Conservation (phyloP, 2,888 invertebrate genomes). For the Achlya flavicornis region DNA sequence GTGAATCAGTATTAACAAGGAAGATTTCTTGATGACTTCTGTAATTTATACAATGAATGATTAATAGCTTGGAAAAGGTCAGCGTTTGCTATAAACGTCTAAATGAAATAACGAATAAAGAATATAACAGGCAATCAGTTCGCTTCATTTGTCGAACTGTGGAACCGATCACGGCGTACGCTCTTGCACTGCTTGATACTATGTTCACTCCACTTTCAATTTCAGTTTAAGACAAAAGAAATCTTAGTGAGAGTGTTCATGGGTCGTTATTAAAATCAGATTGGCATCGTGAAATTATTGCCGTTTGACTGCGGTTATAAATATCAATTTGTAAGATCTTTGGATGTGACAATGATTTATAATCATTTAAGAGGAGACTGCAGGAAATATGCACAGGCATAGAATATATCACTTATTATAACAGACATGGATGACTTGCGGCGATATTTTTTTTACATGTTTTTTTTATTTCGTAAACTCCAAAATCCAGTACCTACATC, state of each 20-base stretch:
- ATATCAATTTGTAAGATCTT: not conserved
- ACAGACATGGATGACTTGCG: too few species aligned
- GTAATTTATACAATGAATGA: slow-evolving; percentile 40
- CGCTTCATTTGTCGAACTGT: slow-evolving; percentile 37
- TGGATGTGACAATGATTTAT: not conserved
- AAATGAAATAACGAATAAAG: too few species aligned
- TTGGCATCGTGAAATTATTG: not conserved
- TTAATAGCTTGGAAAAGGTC: slow-evolving; percentile 38
- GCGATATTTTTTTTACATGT: too few species aligned
- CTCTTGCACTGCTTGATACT: not conserved
- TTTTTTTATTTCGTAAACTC: too few species aligned
- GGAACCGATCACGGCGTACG: slow-evolving; percentile 15
- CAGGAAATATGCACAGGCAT: too few species aligned
- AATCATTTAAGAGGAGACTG: too few species aligned
- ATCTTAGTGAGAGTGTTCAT: not conserved
- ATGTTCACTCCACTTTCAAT: slow-evolving; percentile 10
- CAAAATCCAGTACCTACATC: too few species aligned
- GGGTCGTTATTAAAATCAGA: not conserved
- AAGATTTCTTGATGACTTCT: slow-evolving; percentile 31
- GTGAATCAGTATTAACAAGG: not conserved
- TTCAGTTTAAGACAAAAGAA: slow-evolving; percentile 3
- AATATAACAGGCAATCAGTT: slow-evolving; percentile 48
- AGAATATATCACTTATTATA: too few species aligned
- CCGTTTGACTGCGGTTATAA: not conserved
- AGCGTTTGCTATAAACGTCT: slow-evolving; percentile 40